Evolutionary conservation across 2,797 vertebrate genomes (phyloP), one percentile per base, ranked within the genome.

Genomic region (Selene dorsalis): DNA sequence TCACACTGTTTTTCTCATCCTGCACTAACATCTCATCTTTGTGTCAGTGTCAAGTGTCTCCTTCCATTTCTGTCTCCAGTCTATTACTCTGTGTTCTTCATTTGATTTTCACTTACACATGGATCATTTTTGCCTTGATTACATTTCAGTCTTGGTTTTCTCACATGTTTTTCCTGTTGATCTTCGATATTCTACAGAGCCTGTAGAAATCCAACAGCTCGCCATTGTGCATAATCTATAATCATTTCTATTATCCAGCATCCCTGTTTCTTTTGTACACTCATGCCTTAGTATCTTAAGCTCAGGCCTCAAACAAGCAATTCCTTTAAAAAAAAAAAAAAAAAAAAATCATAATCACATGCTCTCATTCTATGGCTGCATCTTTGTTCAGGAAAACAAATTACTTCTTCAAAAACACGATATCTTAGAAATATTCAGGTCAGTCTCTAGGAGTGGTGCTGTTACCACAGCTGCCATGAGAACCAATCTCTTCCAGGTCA

Each of bases 401-500:
- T 80, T 79, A 72, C 53, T 73, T 84, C 75, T 76, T 80, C 53
- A 84, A 61, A 84, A 82, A 74, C 69, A 60, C 58, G 73, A 58
- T 75, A 41, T 22, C 62, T 58, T 28, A 61, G 58, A 73, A 83
- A 69, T 73, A 85, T 88, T 79, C 75, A 75, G 79, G 80, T 81
- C 89, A 83, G 32, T 75, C 77, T 78, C 72, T 52, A 16, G 73
- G 82, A 72, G 69, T 24, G 48, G 22, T 68, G 43, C 73, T 39
- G 76, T 56, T 32, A 45, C 57, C 57, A 75, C 80, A 77, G 84
- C 77, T 83, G 77, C 53, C 55, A 52, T 62, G 58, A 84, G 45
- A 78, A 81, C 32, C 4, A 20, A 22, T 74, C 77, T 73, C 53
- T 63, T 68, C 50, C 69, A 63, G 83, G 67, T 73, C 53, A 53